phyloP scores from a whole-genome alignment of 2,888 invertebrate genomes.

The Geophilus truncorum region DNA sequence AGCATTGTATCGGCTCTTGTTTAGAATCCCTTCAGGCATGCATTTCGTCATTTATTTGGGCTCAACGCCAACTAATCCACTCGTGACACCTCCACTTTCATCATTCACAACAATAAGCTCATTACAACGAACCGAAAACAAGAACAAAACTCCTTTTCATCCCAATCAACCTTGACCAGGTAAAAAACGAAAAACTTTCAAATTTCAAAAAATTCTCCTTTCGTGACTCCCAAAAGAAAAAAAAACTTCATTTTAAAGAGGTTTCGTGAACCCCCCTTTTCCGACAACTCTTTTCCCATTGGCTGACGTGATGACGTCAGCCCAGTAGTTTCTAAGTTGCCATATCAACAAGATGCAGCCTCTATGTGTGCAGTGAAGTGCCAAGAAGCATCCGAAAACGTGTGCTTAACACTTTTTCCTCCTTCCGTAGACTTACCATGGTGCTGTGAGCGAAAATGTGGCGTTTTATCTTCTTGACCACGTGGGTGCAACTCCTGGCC shows the following conservation, averaged over 20 bases:
- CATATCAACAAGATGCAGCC: conserved; percentile 4
- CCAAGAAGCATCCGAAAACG: background rate
- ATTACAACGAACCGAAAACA: background rate
- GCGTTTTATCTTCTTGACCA: background rate
- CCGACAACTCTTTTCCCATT: background rate
- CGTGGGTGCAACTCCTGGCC: background rate
- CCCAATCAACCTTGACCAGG: background rate
- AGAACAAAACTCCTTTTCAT: background rate
- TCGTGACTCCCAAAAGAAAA: background rate
- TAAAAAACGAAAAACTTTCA: background rate
- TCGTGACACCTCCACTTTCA: background rate
- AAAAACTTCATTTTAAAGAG: background rate
- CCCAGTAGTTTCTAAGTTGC: background rate
- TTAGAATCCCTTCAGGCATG: too few relatives aligned
- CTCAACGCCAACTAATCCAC: background rate
- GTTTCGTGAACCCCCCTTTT: background rate
- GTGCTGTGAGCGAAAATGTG: background rate
- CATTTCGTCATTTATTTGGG: background rate
- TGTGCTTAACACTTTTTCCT: background rate
- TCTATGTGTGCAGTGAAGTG: background rate
- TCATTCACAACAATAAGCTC: background rate
- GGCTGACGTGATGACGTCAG: background rate
- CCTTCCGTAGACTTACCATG: background rate
- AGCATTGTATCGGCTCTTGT: background rate
- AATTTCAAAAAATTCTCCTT: background rate